phyloP scores from a whole-genome alignment of 2,888 invertebrate genomes.

The Orgyia antiqua region DNA sequence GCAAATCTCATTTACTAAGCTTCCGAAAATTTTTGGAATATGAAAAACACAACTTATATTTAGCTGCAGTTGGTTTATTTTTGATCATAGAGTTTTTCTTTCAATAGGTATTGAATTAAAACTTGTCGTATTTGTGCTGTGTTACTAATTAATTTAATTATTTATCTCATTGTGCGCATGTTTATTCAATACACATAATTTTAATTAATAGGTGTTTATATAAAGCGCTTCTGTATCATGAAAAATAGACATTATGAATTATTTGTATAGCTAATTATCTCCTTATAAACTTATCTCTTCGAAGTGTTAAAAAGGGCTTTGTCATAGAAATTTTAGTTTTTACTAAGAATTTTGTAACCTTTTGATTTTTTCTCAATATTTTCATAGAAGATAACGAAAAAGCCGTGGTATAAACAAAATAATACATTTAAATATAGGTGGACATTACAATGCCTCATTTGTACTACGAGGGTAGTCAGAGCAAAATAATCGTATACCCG shows the following conservation, averaged over 20 bases:
- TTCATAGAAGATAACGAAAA: too few species aligned
- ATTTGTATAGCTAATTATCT: too few species aligned
- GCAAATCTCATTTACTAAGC: conserved; percentile 62
- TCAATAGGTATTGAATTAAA: conserved; percentile 73
- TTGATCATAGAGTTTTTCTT: conserved; percentile 42
- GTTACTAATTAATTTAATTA: conserved; percentile 74
- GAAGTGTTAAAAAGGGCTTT: too few species aligned
- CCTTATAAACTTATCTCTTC: too few species aligned
- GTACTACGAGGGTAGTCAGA: conserved; percentile 26
- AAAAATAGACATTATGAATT: too few species aligned
- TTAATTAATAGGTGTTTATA: conserved; percentile 34
- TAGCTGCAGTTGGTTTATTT: conserved; percentile 53
- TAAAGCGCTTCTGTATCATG: conserved; percentile 17
- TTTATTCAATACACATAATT: conserved; percentile 59
- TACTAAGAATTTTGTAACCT: too few species aligned
- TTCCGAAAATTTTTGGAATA: conserved; percentile 61
- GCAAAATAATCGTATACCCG: conserved; percentile 44
- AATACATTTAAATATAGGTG: too few species aligned
- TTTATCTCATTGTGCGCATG: conserved; percentile 60
- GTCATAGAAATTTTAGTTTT: too few species aligned
- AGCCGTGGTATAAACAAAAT: too few species aligned
- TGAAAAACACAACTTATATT: conserved; percentile 63
- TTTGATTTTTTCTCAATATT: too few species aligned
- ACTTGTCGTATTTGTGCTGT: conserved; percentile 68
- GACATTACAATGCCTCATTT: too few species aligned